Evolutionary conservation across 2,113 vertebrate species (phyloP).

Genomic region (Dicaeum eximium): DNA sequence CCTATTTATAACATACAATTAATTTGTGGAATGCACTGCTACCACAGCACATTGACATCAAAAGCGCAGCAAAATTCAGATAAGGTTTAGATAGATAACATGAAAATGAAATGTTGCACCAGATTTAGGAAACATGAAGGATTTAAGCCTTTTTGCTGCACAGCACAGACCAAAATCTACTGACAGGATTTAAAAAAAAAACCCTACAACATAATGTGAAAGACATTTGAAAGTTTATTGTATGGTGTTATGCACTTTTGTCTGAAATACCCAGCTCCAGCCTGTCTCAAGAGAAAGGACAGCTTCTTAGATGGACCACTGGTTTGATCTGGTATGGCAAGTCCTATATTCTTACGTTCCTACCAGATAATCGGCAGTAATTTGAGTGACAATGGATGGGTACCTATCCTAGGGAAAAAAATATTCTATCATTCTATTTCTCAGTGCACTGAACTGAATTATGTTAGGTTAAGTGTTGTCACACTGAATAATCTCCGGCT

Average conservation of each 20-base stretch:
- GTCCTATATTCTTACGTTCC: constrained; percentile 1
- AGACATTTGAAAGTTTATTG: not conserved
- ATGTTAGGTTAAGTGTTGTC: constrained; percentile 58
- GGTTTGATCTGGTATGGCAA: constrained; percentile 6
- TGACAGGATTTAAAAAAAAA: not conserved
- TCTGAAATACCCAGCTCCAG: not conserved
- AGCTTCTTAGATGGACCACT: not conserved
- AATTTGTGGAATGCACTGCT: not conserved
- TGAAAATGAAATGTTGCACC: not conserved
- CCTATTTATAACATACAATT: constrained; percentile 18
- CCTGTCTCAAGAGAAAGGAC: not conserved
- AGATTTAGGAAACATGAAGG: not conserved
- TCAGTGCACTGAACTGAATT: constrained; percentile 54
- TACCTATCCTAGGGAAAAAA: constrained; percentile 13
- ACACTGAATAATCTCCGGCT: constrained; percentile 52
- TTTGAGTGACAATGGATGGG: constrained; percentile 34
- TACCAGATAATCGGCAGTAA: not conserved
- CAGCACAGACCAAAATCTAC: not conserved
- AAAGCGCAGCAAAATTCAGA: not conserved
- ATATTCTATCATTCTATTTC: constrained; percentile 5
- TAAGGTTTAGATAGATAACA: not conserved
- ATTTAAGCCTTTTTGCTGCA: not conserved
- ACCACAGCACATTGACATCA: constrained; percentile 4
- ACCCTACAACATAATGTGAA: not conserved
- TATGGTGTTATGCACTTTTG: not conserved